Conservation (phyloP, 2,888 invertebrate species). For the Caenorhabditis sp. region DNA sequence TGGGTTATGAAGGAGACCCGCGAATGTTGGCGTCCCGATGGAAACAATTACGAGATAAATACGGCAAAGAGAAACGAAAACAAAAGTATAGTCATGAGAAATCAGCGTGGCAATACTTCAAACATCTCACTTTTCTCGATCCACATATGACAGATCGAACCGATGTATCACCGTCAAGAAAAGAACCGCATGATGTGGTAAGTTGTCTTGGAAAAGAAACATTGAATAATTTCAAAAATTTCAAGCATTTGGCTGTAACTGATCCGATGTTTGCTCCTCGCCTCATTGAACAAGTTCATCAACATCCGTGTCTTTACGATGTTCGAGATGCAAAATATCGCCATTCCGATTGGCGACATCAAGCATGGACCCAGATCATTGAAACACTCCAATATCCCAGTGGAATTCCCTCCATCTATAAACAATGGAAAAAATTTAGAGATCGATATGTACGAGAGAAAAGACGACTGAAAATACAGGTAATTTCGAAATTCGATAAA, state of each 20-base stretch:
- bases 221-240: background rate
- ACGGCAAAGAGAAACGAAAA: constrained; percentile 67
- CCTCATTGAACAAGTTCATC: constrained; percentile 49
- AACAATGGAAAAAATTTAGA: constrained; percentile 68
- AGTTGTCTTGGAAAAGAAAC: background rate
- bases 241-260: constrained; percentile 46
- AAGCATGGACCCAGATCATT: constrained; percentile 60
- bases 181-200: constrained; percentile 45
- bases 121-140: constrained; percentile 64
- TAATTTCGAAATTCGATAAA: background rate
- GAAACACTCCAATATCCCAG: constrained; percentile 55
- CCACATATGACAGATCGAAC: constrained; percentile 66
- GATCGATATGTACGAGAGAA: constrained; percentile 68
- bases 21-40: constrained; percentile 58
- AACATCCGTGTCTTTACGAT: constrained; percentile 60
- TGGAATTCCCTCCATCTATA: constrained; percentile 55
- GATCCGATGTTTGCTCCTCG: constrained; percentile 53
- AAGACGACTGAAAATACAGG: constrained; percentile 33
- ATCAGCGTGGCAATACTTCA: constrained; percentile 65
- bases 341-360: constrained; percentile 53
- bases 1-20: constrained; percentile 64
- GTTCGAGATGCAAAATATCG: constrained; percentile 61
- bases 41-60: constrained; percentile 66
- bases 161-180: constrained; percentile 51
- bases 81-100: constrained; percentile 52